Base-by-base conservation (phyloP, 2,113 vertebrate species). In the Tapirus terrestris region DNA sequence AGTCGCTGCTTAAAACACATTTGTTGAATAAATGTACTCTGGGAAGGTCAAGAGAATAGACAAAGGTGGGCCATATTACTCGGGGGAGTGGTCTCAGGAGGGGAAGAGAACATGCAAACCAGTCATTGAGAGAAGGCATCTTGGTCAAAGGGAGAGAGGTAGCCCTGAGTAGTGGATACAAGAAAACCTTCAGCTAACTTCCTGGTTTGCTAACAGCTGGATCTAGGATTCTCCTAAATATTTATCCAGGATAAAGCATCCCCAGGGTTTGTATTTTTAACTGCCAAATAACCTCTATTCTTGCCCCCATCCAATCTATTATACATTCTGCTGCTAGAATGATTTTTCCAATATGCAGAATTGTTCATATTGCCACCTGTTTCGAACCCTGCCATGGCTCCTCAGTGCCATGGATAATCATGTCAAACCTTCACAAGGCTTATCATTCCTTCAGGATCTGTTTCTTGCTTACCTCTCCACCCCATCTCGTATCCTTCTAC, bases 321-420 rank as follows among this genome's bases (percentile, higher is more conserved):
- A 20, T 36, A 61, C 31, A 11, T 53, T 60, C 43, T 29, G 53
- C 21, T 85, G 43, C 43, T 25, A 10, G 70, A 43, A 17, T 17
- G 85, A 56, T 33, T 43, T 79, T 85, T n/a, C 77, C 12, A 1
- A 9, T 20, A 10, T 8, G 45, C 39, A 33, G 72, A 20, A 18
- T 20, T 14, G 20, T 3, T 80, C 17, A 1, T 14, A 18, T 14
- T 20, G 9, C 45, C 61, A 4, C 43, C 48, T 27, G 36, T 53
- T 20, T 0, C 9, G n/a, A 89, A 8, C 10, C 7, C 11, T 27
- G 36, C 48, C 18, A 0, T 5, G 51, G 68, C 9, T 25, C 45
- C 43, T n/a, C 36, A 2, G 45, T 5, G 63, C 25, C 13, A 0
- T 2, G 10, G 67, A 39, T 4, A 25, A 39, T 14, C n/a, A 23